Base-by-base conservation (phyloP, 2,113 vertebrate species). In the Sander vitreus region DNA sequence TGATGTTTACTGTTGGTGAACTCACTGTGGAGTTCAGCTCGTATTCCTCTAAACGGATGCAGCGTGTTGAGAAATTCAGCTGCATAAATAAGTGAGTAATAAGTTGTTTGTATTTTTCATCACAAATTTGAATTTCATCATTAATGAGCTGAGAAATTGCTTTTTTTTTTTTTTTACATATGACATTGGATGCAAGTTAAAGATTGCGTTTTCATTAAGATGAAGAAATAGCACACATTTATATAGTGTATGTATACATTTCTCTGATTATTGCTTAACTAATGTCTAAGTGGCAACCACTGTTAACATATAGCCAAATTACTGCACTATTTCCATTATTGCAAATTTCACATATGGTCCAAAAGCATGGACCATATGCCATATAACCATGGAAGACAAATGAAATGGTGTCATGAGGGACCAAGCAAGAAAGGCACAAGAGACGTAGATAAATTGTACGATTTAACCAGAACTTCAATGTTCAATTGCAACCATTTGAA, bases 1-100 rank as follows among this genome's bases (percentile, higher is more conserved):
- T 23, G 55, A 59, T 84, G 81, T 89, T 88, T 84, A 80, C 82
- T 36, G 57, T 55, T 48, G 39, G 48, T 57, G 68, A 84, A 57
- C 82, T 85, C 83, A 47, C 43, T 7, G 1, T 23, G 30, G 78
- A 78, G 60, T 68, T 76, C 70, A 54, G 57, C 63, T 65, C n/a
- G 5, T 70, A 47, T 60, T 82, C 58, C 47, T 58, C 67, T 78
- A 67, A 33, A 54, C 23, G 39, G 68, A 80, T 48, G 39, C 19
- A 25, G 65, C 15, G 21, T 50, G 60, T 70, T 64, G 51, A 72
- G n/a, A 18, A 51, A 54, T 27, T 70, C 54, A 48, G 63, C 36
- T 74, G 36, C 36, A 45, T 86, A n/a, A 80, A 58, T 63, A 74
- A 71, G 39, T 19, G 62, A 71, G 48, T 47, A 55, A 78, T 76